Conservation (phyloP, 1,140 invertebrate species). For the Neelides sp. region DNA sequence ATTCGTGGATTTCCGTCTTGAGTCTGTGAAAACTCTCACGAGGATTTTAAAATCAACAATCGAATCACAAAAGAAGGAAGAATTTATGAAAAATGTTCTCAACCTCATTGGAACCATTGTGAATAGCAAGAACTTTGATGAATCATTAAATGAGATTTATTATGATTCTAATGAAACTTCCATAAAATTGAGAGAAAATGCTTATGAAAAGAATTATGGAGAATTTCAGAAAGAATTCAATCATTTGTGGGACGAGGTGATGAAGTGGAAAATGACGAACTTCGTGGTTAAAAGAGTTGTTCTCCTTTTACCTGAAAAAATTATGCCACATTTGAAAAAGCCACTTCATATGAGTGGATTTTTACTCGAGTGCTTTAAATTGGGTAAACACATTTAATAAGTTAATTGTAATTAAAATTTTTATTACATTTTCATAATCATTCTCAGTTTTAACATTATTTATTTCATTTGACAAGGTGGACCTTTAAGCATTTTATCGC, state of each 20-base stretch:
- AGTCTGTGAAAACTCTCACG: neutral
- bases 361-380: conserved; percentile 74
- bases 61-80: neutral
- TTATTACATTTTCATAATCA: conserved; percentile 12
- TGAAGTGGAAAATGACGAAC: conserved; percentile 49
- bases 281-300: conserved; percentile 59
- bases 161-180: no score
- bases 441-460: conserved; percentile 1
- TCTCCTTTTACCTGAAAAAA: conserved; percentile 63
- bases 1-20: neutral
- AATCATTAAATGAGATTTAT: neutral
- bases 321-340: conserved; percentile 65
- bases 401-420: neutral
- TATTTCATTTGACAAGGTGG: conserved; percentile 49
- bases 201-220: conserved; percentile 2
- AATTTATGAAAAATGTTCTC: conserved; percentile 7
- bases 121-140: neutral
- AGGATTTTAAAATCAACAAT: conserved; percentile 1
- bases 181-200: neutral
- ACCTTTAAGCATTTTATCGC: conserved; percentile 67
- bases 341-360: conserved; percentile 82
- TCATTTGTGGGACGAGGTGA: conserved; percentile 38
- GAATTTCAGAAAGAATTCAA: conserved; percentile 23
- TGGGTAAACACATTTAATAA: conserved; percentile 42
- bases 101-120: neutral